phyloP scores from a whole-genome alignment of 2,113 vertebrate genomes.

The Cynopterus brachyotis region DNA sequence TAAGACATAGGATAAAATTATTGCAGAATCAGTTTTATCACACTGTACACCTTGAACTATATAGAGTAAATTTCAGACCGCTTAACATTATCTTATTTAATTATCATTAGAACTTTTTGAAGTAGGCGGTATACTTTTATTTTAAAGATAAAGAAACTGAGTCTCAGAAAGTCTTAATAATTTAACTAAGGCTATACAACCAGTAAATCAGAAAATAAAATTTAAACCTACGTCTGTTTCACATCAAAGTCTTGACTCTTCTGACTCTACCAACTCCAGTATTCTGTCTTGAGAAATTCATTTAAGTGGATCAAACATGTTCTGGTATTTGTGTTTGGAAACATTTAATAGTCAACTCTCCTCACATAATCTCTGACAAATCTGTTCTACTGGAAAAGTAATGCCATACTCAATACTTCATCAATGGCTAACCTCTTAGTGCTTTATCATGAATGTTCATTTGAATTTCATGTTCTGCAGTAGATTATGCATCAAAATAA shows the following conservation, averaged over 20 bases:
- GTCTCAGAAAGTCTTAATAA: not conserved
- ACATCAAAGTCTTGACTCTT: not conserved
- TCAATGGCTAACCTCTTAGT: not conserved
- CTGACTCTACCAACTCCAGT: not conserved
- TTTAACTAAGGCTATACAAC: not conserved
- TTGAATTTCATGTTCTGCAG: not conserved
- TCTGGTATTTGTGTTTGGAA: not conserved
- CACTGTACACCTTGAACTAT: not conserved
- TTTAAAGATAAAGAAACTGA: not conserved
- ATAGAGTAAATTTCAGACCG: not conserved
- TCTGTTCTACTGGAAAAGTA: not conserved
- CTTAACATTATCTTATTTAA: not conserved
- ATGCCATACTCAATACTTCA: not conserved
- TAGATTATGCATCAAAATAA: not conserved
- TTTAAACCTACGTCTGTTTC: not conserved
- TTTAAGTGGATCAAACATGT: not conserved
- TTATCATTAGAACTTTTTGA: not conserved
- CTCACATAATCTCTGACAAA: not conserved
- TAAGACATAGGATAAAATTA: not conserved
- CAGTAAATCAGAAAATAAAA: not conserved
- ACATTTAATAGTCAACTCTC: not conserved
- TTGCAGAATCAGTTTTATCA: not conserved
- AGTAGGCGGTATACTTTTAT: not conserved
- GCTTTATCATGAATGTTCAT: not conserved
- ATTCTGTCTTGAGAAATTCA: not conserved